These are phyloP conservation scores for Leontopithecus rosalia DNA, from an alignment of 2,797 vertebrate genomes.

Conservation along the genomic window DNA sequence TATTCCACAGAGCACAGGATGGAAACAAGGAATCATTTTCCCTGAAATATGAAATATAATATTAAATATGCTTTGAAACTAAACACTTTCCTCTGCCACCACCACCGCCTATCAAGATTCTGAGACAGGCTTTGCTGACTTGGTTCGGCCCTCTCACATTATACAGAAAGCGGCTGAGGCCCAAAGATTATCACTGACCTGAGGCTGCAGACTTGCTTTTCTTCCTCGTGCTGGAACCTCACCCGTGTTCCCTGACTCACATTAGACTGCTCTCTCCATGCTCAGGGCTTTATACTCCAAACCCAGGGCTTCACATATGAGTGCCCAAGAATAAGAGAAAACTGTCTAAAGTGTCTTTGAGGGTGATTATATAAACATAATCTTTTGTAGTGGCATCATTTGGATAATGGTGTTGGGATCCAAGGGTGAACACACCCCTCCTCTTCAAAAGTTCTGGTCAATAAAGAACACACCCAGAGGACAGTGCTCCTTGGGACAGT, in stretches of 20 bases:
- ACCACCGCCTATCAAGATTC: not conserved
- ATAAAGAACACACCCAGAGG: too few relatives aligned
- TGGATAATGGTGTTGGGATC: not conserved
- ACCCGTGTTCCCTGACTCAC: not conserved
- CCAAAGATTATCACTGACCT: not conserved
- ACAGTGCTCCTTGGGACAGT: not conserved
- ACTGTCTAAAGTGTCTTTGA: not conserved
- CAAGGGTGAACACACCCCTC: not conserved
- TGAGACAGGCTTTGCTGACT: rapidly evolving
- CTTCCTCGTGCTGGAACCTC: not conserved
- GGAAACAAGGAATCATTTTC: not conserved
- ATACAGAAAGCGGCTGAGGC: not conserved
- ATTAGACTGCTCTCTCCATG: too few relatives aligned
- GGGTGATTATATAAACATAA: not conserved
- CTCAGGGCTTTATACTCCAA: not conserved
- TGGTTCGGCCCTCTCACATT: not conserved
- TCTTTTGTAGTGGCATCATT: not conserved
- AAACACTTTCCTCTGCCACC: not conserved
- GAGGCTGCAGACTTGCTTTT: not conserved
- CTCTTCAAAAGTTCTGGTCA: not conserved
- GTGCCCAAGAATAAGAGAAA: not conserved
- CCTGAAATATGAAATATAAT: not conserved
- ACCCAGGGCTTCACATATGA: not conserved
- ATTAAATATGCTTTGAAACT: not conserved
- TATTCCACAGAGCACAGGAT: not conserved